Conservation (phyloP, 2,888 invertebrate species). For the Nesidiocoris tenuis region DNA sequence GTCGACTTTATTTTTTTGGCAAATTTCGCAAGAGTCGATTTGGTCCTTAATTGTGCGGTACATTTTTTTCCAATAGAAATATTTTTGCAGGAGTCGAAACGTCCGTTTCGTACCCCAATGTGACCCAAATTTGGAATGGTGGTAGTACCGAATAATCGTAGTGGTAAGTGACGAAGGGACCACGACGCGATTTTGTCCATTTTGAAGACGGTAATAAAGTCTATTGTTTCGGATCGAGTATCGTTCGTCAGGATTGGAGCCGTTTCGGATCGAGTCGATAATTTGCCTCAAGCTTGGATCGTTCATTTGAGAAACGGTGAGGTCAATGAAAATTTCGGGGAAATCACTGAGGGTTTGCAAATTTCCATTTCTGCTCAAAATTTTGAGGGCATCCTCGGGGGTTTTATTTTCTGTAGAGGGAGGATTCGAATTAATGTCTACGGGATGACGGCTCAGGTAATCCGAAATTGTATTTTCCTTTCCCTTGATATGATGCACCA, state of each 20-base stretch:
- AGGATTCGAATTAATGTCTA: neutral
- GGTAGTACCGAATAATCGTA: slow-evolving; percentile 5
- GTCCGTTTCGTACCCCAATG: slow-evolving; percentile 19
- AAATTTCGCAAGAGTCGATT: neutral
- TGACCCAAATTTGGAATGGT: slow-evolving; percentile 6
- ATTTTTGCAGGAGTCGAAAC: neutral
- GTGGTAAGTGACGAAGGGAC: neutral
- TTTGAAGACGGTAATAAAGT: neutral
- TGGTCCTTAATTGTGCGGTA: neutral
- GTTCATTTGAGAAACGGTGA: neutral
- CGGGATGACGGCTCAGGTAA: slow-evolving; percentile 8
- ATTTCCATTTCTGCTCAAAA: neutral
- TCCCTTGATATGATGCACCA: neutral
- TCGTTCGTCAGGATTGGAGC: neutral
- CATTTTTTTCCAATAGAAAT: slow-evolving; percentile 15
- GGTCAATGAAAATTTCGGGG: slow-evolving; percentile 27
- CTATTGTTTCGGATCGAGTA: neutral
- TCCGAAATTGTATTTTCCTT: slow-evolving; percentile 12
- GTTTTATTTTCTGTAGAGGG: neutral
- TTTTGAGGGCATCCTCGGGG: no score
- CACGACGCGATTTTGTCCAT: neutral
- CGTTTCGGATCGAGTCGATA: slow-evolving; percentile 1
- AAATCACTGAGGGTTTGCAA: neutral
- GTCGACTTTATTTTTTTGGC: neutral
- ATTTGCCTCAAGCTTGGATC: slow-evolving; percentile 11